phyloP scores from a whole-genome alignment of 1,140 invertebrate species.

The Bombus confusus region DNA sequence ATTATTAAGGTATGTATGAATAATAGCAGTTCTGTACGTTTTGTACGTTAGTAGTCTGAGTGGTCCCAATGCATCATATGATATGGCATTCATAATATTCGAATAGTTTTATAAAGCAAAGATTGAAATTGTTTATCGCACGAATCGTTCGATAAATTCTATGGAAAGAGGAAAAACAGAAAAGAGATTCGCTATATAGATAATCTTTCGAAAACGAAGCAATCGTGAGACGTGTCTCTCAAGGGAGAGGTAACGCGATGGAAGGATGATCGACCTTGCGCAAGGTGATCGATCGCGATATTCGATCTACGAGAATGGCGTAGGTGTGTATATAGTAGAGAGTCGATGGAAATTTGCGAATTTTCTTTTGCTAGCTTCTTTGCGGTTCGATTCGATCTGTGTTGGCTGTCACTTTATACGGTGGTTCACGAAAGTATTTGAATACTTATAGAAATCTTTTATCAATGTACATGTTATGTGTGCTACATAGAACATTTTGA shows the following conservation, averaged over 20 bases:
- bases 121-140: background rate
- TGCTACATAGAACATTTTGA: too few relatives aligned
- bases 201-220: background rate
- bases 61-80: too few relatives aligned
- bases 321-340: background rate
- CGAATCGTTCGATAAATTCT: background rate
- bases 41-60: too few relatives aligned
- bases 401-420: background rate
- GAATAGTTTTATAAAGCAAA: too few relatives aligned
- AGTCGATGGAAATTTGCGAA: conserved; percentile 46
- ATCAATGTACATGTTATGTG: too few relatives aligned
- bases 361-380: background rate
- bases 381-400: background rate
- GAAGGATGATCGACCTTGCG: conserved; percentile 49
- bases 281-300: conserved; percentile 54
- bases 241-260: conserved; percentile 24
- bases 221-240: background rate
- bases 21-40: too few relatives aligned
- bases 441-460: background rate
- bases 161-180: background rate
- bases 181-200: background rate
- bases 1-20: too few relatives aligned
- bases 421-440: background rate
- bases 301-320: background rate
- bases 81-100: too few relatives aligned